Evolutionary conservation across 2,888 invertebrate genomes (phyloP), one percentile per base, ranked within the genome.

Genomic region (Eledona agricola): DNA sequence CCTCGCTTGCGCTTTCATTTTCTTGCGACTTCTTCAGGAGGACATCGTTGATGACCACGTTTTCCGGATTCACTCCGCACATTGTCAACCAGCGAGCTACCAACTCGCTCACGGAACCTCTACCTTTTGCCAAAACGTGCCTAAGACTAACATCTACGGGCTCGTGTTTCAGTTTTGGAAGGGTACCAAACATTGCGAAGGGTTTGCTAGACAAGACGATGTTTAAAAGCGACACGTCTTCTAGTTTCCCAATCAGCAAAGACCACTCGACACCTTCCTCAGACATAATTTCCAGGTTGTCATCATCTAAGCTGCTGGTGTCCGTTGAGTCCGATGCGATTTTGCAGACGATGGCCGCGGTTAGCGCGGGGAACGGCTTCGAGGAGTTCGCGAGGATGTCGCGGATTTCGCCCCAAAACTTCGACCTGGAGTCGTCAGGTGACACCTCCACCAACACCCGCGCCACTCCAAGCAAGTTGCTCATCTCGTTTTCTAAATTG

Each of bases 221-320:
- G 77, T 88, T 87, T 6, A 95, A 79, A 42, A 92, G 82, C 1
- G 93, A 85, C 55, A 93, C 83, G 72, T 96, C 94, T 73, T 96
- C 95, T 29, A 96, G 79, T 78, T 94, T 94, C 42, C 90, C 90
- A 23, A 93, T 88, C 1, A 96, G 78, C 32, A 93, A 78, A 7
- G 89, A 88, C 91, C 96, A 96, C 70, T 89, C 87, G 25, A 93
- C 89, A 64, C 87, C 85, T 70, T 96, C 96, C 60, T 89, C 85
- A 1, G 92, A 89, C 40, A 94, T 84, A 26, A 82, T 77, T 32
- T 81, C 86, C 28, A 73, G 68, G 58, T 63, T 64, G 16, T 70
- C 64, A 51, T 72, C 76, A 69, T 77, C 73, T 69, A 66, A 47
- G 47, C 64, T 64, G 11, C 60, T 62, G 2, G 59, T 65, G 38